phyloP scores from a whole-genome alignment of 2,113 vertebrate species.

The Albula goreensis region DNA sequence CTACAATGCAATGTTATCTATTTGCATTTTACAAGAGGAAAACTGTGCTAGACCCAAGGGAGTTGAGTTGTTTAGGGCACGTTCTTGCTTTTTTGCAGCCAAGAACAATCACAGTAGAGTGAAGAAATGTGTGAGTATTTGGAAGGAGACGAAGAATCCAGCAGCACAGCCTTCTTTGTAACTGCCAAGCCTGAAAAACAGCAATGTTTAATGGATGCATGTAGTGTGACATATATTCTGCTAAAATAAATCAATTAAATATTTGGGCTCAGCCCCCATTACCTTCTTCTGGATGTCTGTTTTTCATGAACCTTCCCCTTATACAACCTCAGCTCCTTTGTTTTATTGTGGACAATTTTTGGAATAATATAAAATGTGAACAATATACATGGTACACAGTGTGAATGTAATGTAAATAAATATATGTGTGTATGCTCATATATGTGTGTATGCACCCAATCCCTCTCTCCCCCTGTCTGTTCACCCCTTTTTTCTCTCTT shows the following conservation, averaged over 20 bases:
- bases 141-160: constrained; percentile 28
- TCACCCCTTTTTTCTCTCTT: constrained; percentile 9
- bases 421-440: too few species aligned
- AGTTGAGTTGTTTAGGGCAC: constrained; percentile 46
- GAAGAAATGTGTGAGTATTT: constrained; percentile 37
- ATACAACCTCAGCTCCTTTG: background rate
- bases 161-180: constrained; percentile 38
- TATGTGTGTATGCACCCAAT: constrained; percentile 20
- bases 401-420: too few species aligned
- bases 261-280: background rate
- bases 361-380: background rate
- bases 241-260: background rate
- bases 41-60: constrained; percentile 16
- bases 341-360: background rate
- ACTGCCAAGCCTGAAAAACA: constrained; percentile 43
- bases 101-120: background rate
- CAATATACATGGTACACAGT: background rate
- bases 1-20: constrained; percentile 24
- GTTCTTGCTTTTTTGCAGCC: constrained; percentile 35
- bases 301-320: background rate
- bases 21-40: constrained; percentile 30
- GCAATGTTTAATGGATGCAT: background rate
- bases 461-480: constrained; percentile 20
- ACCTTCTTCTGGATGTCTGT: background rate
- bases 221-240: background rate